Evolutionary conservation across 30 jellyfish, hydroid and myxozoan genomes (phyloP).

Genomic region (Chrysaora quinquecirrha): DNA sequence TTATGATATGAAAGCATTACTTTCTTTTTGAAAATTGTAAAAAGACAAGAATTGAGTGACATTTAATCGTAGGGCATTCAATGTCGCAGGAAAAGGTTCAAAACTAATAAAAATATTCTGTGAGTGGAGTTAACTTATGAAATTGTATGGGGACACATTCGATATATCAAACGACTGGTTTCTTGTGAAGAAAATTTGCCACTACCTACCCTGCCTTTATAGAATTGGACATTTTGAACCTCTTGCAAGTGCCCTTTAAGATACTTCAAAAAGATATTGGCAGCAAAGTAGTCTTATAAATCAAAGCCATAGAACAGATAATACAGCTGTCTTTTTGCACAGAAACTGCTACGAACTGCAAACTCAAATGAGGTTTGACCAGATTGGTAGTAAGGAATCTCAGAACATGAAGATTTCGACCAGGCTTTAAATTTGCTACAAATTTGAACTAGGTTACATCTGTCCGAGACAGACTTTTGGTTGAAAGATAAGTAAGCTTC

Average conservation of each 20-base stretch:
- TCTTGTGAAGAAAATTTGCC: neutral
- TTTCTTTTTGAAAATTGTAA: too few species aligned
- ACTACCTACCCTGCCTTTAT: neutral
- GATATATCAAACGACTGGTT: neutral
- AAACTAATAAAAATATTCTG: neutral
- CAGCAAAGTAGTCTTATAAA: too few species aligned
- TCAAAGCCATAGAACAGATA: too few species aligned
- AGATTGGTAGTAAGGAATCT: neutral
- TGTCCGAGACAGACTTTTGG: neutral
- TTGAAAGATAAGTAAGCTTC: neutral
- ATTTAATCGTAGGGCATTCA: neutral
- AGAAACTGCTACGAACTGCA: too few species aligned
- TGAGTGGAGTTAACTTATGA: neutral
- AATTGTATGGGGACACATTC: neutral
- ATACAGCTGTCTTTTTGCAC: too few species aligned
- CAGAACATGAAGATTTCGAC: neutral
- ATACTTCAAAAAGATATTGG: neutral
- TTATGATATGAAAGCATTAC: neutral
- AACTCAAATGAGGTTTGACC: neutral
- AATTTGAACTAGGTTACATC: too few species aligned
- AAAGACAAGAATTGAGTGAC: neutral
- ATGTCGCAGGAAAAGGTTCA: neutral
- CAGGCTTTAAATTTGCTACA: neutral
- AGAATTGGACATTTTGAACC: neutral
- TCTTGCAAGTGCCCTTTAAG: neutral